phyloP scores from a whole-genome alignment of 2,797 vertebrate genomes.

The Poecilia picta region DNA sequence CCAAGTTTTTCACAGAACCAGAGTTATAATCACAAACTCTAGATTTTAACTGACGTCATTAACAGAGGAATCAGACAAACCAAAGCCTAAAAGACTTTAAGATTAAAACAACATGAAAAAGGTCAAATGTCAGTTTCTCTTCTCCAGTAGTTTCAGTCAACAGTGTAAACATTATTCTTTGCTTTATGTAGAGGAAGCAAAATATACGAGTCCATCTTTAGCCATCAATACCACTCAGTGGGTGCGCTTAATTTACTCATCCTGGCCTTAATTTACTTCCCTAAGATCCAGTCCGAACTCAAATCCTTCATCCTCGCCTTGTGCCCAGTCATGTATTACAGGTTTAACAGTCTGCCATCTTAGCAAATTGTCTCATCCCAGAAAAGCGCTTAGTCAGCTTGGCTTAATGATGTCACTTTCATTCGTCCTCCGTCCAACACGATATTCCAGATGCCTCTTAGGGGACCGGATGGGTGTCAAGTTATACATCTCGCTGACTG shows the following conservation, averaged over 20 bases:
- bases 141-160: background rate
- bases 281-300: background rate
- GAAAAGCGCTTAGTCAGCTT: conserved; percentile 32
- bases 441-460: conserved; percentile 26
- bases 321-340: conserved; percentile 10
- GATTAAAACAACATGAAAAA: background rate
- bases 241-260: background rate
- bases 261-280: conserved; percentile 13
- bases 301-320: conserved; percentile 4
- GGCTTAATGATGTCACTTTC: conserved; percentile 52
- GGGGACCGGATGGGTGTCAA: conserved; percentile 39
- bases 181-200: background rate
- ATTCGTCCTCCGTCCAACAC: conserved; percentile 46
- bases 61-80: background rate
- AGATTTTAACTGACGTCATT: background rate
- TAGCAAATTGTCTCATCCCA: conserved; percentile 17
- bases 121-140: background rate
- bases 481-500: conserved; percentile 40
- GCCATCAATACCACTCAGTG: background rate
- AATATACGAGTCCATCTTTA: background rate
- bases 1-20: background rate
- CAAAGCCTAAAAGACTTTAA: background rate
- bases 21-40: background rate
- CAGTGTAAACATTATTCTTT: background rate
- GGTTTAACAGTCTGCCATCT: conserved; percentile 13